Evolutionary conservation across 2,113 vertebrate genomes (phyloP).

Genomic region (Pardalotus punctatus): DNA sequence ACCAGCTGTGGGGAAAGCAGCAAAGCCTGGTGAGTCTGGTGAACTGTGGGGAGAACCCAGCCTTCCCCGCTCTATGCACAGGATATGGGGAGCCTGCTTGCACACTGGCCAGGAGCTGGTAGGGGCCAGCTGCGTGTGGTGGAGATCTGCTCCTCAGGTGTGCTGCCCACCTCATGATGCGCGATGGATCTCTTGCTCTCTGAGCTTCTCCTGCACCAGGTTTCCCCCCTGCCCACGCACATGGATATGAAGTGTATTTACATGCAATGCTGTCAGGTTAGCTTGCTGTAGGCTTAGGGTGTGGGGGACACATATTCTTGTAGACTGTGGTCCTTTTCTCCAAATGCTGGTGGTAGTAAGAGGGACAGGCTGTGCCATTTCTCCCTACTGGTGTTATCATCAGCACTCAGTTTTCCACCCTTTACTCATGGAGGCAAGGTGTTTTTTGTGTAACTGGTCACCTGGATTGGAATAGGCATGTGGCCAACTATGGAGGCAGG

Average conservation of each 20-base stretch:
- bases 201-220: background rate
- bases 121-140: background rate
- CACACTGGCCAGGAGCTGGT: accelerated
- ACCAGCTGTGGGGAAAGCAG: background rate
- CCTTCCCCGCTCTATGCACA: background rate
- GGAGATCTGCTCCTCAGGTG: accelerated
- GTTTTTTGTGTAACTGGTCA: background rate
- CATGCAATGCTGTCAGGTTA: accelerated
- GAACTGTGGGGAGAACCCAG: background rate
- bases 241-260: background rate
- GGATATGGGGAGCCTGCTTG: background rate
- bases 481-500: background rate
- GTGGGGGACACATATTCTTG: accelerated
- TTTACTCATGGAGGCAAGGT: background rate
- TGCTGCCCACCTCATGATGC: accelerated
- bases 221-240: accelerated
- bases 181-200: accelerated
- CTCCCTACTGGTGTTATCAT: background rate
- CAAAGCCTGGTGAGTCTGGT: background rate
- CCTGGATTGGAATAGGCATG: background rate
- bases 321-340: background rate
- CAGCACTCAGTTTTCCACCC: background rate
- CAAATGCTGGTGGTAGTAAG: background rate
- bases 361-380: background rate
- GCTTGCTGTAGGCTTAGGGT: accelerated